These are phyloP conservation scores for Panurus biarmicus DNA, from an alignment of 2,113 vertebrate species.

Conservation along the genomic window DNA sequence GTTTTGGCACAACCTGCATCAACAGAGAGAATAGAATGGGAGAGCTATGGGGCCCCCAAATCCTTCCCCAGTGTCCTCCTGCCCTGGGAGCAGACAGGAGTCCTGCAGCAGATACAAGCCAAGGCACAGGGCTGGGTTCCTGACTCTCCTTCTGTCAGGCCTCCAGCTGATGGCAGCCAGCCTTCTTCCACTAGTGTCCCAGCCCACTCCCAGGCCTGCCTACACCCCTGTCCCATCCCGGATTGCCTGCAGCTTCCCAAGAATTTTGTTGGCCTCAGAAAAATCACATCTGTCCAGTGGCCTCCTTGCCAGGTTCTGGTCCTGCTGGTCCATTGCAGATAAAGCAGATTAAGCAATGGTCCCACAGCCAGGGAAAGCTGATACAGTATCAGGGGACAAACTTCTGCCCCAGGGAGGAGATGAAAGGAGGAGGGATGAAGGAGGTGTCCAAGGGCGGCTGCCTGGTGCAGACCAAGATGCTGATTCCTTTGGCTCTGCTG, in stretches of 20 bases:
- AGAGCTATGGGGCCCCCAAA: neutral
- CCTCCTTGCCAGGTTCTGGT: neutral
- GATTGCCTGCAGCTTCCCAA: neutral
- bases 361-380: neutral
- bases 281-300: neutral
- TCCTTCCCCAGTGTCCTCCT: fast-evolving
- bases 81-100: neutral
- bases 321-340: neutral
- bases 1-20: neutral
- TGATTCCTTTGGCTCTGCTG: neutral
- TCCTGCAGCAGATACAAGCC: neutral
- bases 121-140: neutral
- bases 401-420: neutral
- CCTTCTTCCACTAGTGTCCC: neutral
- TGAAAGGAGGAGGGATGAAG: neutral
- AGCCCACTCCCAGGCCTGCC: slow-evolving; percentile 21
- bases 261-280: neutral
- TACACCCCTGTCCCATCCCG: slow-evolving; percentile 14
- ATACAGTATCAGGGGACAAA: neutral
- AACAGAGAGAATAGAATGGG: neutral
- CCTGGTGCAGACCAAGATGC: neutral
- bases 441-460: neutral
- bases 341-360: neutral
- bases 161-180: slow-evolving; percentile 7
- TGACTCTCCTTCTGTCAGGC: neutral